Base-by-base conservation (phyloP, 2,888 invertebrate species). In the Campoplex nolae region DNA sequence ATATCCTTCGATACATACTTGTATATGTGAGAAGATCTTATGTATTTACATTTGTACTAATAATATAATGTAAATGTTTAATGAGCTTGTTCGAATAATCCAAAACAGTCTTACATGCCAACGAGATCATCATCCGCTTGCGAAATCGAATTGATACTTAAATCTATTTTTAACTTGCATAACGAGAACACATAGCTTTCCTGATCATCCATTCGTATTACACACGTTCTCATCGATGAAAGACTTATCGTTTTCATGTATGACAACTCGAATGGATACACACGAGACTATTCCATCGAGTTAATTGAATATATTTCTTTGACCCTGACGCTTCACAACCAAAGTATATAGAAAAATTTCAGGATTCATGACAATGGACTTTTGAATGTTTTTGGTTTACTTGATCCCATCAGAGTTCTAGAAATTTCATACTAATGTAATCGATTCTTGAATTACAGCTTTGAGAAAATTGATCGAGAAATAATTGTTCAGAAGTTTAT, bases 181-280 rank as follows among this genome's bases (percentile, higher is more conserved):
- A 78, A 85, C 54, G 48, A 78, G 58, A 62, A 68, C 67, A 48
- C 70, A n/a, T n/a, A 42, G 7, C 28, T 74, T 18, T 28, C 51
- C 71, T 70, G 65, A 65, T 81, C 78, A 74, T 84, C 77, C 83
- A 65, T 13, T 54, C 32, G 28, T 62, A 56, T 58, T 56, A 8
- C n/a, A 8, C 51, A 32, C 11, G 23, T 35, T 56, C 71, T 62
- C 45, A 51, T 54, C 23, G 28, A 82, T 45, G 48, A 78, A 70
- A 67, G 80, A 81, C 77, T 81, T 73, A 81, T 85, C 82, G 73
- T 78, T 82, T 58, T 51, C 45, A 68, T 45, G 23, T 23, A 38
- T 67, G 58, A 75, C 78, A 11, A 48, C 62, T 23, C 62, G 42
- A 62, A 67, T 73, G n/a, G 58, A 71, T 38, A n/a, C 8, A 35